These are phyloP conservation scores for Phainopepla nitens DNA, from an alignment of 2,113 vertebrate genomes.

Conservation along the genomic window DNA sequence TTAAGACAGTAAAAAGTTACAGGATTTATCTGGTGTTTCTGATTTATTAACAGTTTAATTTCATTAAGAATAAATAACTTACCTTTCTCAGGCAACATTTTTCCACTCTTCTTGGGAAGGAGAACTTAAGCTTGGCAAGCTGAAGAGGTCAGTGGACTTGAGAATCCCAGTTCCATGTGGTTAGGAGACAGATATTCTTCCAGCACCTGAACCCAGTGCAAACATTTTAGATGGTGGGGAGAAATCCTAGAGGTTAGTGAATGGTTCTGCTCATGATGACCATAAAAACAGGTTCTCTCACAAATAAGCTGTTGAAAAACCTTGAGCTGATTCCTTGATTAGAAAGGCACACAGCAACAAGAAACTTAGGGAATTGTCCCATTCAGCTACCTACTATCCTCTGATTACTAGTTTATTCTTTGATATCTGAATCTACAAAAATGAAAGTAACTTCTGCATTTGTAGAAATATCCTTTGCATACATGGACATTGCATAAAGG, in stretches of 20 bases:
- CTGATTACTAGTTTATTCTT: background rate
- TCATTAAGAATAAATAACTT: background rate
- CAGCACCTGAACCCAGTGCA: background rate
- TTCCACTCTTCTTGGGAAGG: background rate
- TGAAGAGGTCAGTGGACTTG: background rate
- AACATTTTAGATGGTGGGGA: background rate
- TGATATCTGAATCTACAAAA: background rate
- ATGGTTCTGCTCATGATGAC: background rate
- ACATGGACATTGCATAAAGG: background rate
- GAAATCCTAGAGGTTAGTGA: background rate
- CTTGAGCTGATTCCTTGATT: background rate
- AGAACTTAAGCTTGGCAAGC: background rate
- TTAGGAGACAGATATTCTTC: background rate
- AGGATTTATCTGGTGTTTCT: background rate
- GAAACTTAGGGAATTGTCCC: background rate
- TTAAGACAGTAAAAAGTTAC: background rate
- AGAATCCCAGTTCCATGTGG: background rate
- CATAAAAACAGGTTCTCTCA: background rate
- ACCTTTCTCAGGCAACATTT: background rate
- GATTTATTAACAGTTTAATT: background rate
- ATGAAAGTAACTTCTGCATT: background rate
- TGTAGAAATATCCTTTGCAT: background rate
- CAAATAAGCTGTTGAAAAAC: background rate
- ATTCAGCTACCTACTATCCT: background rate
- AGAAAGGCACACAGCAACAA: background rate